Conservation (phyloP, 1,140 invertebrate species). For the Cecropterus lyciades region DNA sequence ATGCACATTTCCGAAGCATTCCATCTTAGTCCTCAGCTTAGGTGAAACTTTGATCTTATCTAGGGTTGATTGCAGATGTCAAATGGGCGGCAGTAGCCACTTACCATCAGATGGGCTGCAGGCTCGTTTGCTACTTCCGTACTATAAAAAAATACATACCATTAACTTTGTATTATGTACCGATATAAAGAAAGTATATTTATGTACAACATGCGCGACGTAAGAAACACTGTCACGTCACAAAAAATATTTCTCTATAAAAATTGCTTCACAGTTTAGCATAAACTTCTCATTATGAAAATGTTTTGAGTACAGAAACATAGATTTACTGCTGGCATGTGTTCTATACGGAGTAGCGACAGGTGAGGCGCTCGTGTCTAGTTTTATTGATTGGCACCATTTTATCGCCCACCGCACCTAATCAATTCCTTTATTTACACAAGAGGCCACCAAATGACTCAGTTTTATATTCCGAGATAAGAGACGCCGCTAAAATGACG, state of each 20-base stretch:
- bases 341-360: background rate
- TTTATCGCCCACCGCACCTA: slow-evolving; percentile 28
- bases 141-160: too few species aligned
- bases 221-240: background rate
- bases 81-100: too few species aligned
- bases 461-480: slow-evolving; percentile 31
- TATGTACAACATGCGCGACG: background rate
- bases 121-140: too few species aligned
- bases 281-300: slow-evolving; percentile 8
- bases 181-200: background rate
- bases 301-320: slow-evolving; percentile 3
- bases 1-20: too few species aligned
- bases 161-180: background rate
- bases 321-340: slow-evolving; percentile 15
- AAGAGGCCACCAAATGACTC: slow-evolving; percentile 22
- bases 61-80: too few species aligned
- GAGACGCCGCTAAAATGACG: slow-evolving; percentile 21
- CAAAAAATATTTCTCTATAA: slow-evolving; percentile 1
- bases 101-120: too few species aligned
- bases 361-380: slow-evolving; percentile 18
- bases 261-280: slow-evolving; percentile 5
- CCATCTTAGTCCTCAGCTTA: too few species aligned
- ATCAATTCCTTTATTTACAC: slow-evolving; percentile 35
- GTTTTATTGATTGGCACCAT: slow-evolving; percentile 30
- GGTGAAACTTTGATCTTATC: too few species aligned